Evolutionary conservation across 2,797 vertebrate genomes (phyloP), one percentile per base, ranked within the genome.

Genomic region (Enoplosus armatus): DNA sequence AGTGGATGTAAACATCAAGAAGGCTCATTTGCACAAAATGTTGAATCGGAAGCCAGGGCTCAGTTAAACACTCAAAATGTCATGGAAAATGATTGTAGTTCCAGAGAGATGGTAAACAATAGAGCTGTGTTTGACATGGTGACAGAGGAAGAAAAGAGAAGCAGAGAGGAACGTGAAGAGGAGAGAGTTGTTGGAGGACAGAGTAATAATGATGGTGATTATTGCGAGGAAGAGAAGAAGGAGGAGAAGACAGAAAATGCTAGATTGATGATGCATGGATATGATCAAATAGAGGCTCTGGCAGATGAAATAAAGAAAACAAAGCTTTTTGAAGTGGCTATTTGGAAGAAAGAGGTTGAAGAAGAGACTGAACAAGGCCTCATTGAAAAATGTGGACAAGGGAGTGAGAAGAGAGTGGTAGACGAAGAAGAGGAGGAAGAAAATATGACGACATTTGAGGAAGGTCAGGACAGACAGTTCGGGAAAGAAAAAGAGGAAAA

Each of bases 121-220:
- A 62, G 18, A 75, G 51, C 29, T 77, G 59, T 24, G 45, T 78
- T 83, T 18, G 66, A 72, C 22, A n/a, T 6, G 1, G 26, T 86
- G 50, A 24, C 62, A 68, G 66, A 60, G 56, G 59, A 54, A 63
- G 62, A 72, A 54, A 78, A 41, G 26, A 18, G 15, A 29, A 39
- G 8, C 18, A 45, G 62, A 60, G 62, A 80, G 18, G 26, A 37
- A 6, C 2, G 47, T 15, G 58, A 78, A 72, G 72, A 74, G 22
- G 45, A 75, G 31, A n/a, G 14, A 35, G 60, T 6, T 43, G 29
- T 53, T 31, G 50, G 60, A 61, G 43, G 2, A 24, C 58, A 47
- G 41, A 64, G 33, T n/a, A n/a, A 74, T 48, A 55, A 53, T 31
- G 41, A 58, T 31, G 55, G 55, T 1, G 51, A 56, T 53, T 55